Evolutionary conservation across 2,113 vertebrate species (phyloP), one percentile per base, ranked within the genome.

Genomic region (Phainopepla nitens): DNA sequence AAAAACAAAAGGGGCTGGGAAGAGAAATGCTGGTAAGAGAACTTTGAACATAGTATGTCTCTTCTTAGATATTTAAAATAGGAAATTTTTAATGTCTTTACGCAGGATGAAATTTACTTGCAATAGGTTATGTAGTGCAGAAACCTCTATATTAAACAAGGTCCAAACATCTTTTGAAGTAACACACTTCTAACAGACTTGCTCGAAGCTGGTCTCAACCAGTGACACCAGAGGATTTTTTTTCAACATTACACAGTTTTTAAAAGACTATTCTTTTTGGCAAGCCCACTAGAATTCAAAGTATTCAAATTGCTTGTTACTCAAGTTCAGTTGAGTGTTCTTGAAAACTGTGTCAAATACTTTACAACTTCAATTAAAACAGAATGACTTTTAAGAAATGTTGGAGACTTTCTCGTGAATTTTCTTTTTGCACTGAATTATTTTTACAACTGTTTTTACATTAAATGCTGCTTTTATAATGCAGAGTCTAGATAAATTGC

Each of bases 341-440:
- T 83, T 83, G 80, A 71, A 93, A 94, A 95, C 69, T 64, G 64
- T 58, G 66, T 86, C 29, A 78, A 73, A 50, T 92, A 73, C 73
- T 97, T 95, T 93, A 89, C 36, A 72, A 75, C 76, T 51, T 84
- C 75, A 84, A 50, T 90, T 96, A 83, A 78, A 92, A 45, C 33
- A 87, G 35, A 88, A 89, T 66, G 56, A 84, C 57, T 92, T 92
- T 70, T 51, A 86, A 68, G 70, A 87, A 90, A 91, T 23, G 14
- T 49, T 78, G 53, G 58, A 87, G 60, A 65, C 22, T 78, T 89
- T 79, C 51, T 58, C 69, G 65, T 65, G 90, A 79, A 57, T 76
- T 92, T 93, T 95, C 78, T 87, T 82, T 95, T 94, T 90, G 47
- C 36, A 61, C 19, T 93, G 77, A 95, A 86, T 94, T 97, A 94